Evolutionary conservation across 2,888 invertebrate species (phyloP).

Genomic region (Scotopteryx bipunctaria): DNA sequence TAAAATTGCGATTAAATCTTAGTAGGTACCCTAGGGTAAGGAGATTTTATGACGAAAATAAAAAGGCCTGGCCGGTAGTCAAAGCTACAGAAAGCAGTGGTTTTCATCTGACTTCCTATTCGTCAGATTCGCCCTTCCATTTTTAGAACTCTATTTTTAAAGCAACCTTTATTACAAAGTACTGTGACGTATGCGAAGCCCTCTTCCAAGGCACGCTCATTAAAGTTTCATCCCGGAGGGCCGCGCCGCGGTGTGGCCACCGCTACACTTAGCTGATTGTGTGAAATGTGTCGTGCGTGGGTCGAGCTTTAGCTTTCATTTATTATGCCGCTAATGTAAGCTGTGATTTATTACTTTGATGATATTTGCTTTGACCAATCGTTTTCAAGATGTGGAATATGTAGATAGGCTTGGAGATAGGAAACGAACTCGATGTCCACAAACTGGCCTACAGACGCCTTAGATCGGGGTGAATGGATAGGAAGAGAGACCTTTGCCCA

Average conservation of each 20-base stretch:
- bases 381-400: neutral
- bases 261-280: conserved; percentile 33
- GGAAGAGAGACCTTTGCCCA: too few relatives aligned
- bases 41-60: too few relatives aligned
- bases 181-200: conserved; percentile 27
- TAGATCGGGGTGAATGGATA: too few relatives aligned
- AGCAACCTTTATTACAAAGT: conserved; percentile 20
- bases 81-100: neutral
- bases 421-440: too few relatives aligned
- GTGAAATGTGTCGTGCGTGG: conserved; percentile 35
- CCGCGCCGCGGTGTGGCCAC: conserved; percentile 28
- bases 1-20: too few relatives aligned
- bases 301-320: conserved; percentile 28
- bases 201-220: conserved; percentile 37
- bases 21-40: too few relatives aligned
- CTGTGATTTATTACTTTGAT: conserved; percentile 31
- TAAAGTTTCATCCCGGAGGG: conserved; percentile 42
- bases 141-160: conserved; percentile 30
- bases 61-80: too few relatives aligned
- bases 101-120: neutral
- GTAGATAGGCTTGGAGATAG: too few relatives aligned
- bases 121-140: conserved; percentile 20
- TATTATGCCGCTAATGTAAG: conserved; percentile 35
- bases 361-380: conserved; percentile 25
- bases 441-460: too few relatives aligned